Evolutionary conservation across 2,888 invertebrate species (phyloP).

Genomic region (Eumacrocentrus americanus): DNA sequence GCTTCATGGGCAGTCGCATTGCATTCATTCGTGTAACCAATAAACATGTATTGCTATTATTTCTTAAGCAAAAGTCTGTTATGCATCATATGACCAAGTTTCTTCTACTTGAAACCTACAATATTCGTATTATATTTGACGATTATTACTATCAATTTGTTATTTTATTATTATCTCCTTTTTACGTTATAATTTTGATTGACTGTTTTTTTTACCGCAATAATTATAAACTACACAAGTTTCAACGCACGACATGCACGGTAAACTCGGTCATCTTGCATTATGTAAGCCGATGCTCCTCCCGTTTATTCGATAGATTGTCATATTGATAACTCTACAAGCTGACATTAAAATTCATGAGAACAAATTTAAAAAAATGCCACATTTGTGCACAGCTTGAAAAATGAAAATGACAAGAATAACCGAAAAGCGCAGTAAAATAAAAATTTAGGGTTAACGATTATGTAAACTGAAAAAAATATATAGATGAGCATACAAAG

Average conservation of each 20-base stretch:
- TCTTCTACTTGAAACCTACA: background rate
- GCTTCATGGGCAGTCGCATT: background rate
- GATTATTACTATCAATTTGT: background rate
- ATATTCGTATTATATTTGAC: background rate
- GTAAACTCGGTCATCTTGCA: background rate
- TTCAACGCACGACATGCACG: constrained; percentile 14
- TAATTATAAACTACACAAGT: constrained; percentile 13
- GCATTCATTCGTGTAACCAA: background rate
- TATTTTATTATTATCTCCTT: too few species aligned
- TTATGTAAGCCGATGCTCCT: constrained; percentile 5
- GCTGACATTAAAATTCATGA: too few species aligned
- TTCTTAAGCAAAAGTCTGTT: background rate
- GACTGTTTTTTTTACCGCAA: background rate
- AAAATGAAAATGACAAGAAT: too few species aligned
- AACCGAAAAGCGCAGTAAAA: too few species aligned
- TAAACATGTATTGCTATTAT: background rate
- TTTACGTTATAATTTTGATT: background rate
- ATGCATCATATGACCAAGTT: too few species aligned
- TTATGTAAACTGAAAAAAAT: background rate
- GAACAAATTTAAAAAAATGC: too few species aligned
- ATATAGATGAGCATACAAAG: background rate
- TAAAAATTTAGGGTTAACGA: too few species aligned
- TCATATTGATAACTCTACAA: constrained; percentile 3
- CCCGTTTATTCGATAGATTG: constrained; percentile 14
- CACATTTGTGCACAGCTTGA: too few species aligned